These are phyloP conservation scores for Drosophila nr. perissopoda DNA, from an alignment of 2,888 invertebrate species.

Conservation along the genomic window DNA sequence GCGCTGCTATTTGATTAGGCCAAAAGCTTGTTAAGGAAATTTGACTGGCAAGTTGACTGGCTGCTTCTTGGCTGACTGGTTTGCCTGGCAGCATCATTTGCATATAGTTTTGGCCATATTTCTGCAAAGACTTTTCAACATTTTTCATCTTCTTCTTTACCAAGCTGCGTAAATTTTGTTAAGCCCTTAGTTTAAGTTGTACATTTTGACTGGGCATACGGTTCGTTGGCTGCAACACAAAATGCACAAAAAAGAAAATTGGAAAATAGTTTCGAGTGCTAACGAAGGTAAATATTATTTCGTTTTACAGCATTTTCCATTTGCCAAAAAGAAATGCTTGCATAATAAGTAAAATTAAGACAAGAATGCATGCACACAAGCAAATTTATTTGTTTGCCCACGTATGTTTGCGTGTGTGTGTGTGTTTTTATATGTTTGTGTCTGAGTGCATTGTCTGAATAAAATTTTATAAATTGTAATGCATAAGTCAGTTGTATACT, in stretches of 20 bases:
- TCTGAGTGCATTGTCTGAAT: constrained; percentile 44
- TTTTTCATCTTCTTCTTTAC: constrained; percentile 18
- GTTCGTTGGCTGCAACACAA: constrained; percentile 70
- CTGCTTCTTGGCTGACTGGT: constrained; percentile 51
- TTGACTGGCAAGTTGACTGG: constrained; percentile 75
- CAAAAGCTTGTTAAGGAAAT: constrained; percentile 78
- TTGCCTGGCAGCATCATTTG: constrained; percentile 61
- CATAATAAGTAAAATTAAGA: constrained; percentile 53
- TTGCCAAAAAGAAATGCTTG: constrained; percentile 46
- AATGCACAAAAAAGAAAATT: constrained; percentile 67
- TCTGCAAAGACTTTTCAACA: constrained; percentile 48
- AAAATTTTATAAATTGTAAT: constrained; percentile 43
- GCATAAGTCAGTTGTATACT: constrained; percentile 25
- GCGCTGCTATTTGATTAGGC: constrained; percentile 72
- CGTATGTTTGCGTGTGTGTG: neutral
- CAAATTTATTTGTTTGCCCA: constrained; percentile 19
- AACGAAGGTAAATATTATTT: constrained; percentile 79
- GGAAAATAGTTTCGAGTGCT: constrained; percentile 72
- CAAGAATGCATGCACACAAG: constrained; percentile 11
- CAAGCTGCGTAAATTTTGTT: constrained; percentile 64
- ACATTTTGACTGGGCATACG: constrained; percentile 52
- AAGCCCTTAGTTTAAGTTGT: constrained; percentile 76
- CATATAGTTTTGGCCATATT: constrained; percentile 76
- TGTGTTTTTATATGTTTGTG: neutral
- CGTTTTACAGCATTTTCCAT: constrained; percentile 57